Conservation (phyloP, 2,797 vertebrate species). For the Parotocinclus haroldoi region DNA sequence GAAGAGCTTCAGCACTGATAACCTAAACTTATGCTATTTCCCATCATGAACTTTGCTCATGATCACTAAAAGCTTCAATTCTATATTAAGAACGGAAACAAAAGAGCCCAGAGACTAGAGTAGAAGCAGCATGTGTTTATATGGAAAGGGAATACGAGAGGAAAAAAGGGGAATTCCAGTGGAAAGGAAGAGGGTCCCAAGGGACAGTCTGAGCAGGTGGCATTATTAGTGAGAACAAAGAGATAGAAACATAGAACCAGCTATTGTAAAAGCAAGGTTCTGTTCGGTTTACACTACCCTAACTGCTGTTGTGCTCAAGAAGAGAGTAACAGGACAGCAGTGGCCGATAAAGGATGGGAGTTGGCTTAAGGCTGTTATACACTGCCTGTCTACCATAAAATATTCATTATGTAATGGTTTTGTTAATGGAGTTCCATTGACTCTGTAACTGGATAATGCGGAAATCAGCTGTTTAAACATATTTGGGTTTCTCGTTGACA, state of each 20-base stretch:
- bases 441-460: slow-evolving; percentile 20
- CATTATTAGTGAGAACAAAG: slow-evolving; percentile 22
- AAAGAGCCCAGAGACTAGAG: slow-evolving; percentile 21
- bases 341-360: slow-evolving; percentile 5
- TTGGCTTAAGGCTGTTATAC: slow-evolving; percentile 18
- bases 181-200: slow-evolving; percentile 41
- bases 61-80: slow-evolving; percentile 24
- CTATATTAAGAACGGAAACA: slow-evolving; percentile 36
- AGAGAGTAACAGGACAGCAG: slow-evolving; percentile 38
- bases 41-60: slow-evolving; percentile 28
- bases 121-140: slow-evolving; percentile 27
- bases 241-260: slow-evolving; percentile 34
- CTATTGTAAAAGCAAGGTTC: slow-evolving; percentile 50
- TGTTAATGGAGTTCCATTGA: slow-evolving; percentile 33
- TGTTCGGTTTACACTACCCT: slow-evolving; percentile 47
- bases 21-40: slow-evolving; percentile 9
- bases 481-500: not conserved
- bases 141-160: slow-evolving; percentile 29
- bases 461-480: slow-evolving; percentile 18
- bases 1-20: not conserved
- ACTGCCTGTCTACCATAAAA: slow-evolving; percentile 35
- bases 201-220: slow-evolving; percentile 45
- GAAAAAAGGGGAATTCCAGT: slow-evolving; percentile 33
- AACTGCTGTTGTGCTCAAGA: slow-evolving; percentile 37
- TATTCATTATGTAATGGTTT: slow-evolving; percentile 40